Percentiles rank a stretch among this genome's conserved stretches.
phyloP scores from a whole-genome alignment of 2,888 invertebrate species.

The Invenusta paracnida region DNA sequence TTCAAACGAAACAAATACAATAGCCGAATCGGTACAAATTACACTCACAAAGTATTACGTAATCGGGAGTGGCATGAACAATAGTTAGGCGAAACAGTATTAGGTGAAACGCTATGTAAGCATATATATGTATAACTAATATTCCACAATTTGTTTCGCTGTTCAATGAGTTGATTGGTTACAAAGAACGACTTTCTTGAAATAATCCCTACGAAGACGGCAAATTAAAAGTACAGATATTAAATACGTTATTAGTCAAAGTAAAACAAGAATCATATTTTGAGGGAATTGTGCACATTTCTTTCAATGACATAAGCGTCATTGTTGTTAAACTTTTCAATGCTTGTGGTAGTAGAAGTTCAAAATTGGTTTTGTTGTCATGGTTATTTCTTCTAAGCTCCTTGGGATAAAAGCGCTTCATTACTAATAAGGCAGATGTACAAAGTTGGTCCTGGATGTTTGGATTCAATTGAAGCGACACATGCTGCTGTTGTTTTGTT shows the following conservation, averaged over 20 bases:
- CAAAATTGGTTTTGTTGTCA: not conserved
- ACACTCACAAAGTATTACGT: no score
- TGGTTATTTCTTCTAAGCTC: not conserved
- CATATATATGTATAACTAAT: not conserved
- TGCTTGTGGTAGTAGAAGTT: not conserved
- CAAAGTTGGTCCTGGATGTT: not conserved
- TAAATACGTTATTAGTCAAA: not conserved
- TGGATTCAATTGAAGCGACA: not conserved
- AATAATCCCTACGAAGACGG: not conserved
- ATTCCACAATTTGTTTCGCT: not conserved
- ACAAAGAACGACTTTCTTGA: not conserved
- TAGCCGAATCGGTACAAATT: no score
- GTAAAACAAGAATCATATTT: not conserved
- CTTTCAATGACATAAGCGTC: not conserved
- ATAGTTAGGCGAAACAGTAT: no score
- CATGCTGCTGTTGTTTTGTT: not conserved
- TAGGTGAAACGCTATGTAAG: no score
- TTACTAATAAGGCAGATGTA: not conserved
- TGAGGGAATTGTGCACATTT: not conserved
- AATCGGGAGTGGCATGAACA: no score
- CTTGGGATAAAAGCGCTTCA: not conserved
- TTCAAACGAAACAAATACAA: no score
- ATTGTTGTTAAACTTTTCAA: not conserved
- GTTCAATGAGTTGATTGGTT: not conserved
- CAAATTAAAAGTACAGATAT: not conserved